These are phyloP conservation scores for Mormyrus proboscirostris DNA, from an alignment of 2,797 vertebrate species.

Conservation along the genomic window DNA sequence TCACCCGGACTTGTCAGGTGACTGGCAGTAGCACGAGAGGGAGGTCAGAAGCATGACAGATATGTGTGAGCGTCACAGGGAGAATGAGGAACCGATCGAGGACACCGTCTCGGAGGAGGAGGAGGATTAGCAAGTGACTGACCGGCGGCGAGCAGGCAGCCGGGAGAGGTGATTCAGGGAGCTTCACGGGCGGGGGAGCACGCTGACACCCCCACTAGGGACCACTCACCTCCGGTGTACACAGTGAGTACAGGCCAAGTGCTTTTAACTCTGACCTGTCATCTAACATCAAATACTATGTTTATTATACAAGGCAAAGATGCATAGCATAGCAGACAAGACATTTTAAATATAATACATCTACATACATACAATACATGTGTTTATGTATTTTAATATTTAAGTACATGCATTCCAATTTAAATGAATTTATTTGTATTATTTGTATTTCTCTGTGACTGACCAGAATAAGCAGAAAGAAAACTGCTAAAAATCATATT, in stretches of 20 bases:
- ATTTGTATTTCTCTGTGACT: neutral
- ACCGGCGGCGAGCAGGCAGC: neutral
- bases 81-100: slow-evolving; percentile 7
- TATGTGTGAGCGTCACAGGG: neutral
- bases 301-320: neutral
- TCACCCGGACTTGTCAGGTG: neutral
- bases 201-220: neutral
- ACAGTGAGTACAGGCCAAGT: neutral
- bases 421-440: neutral
- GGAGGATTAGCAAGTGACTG: neutral
- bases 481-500: neutral
- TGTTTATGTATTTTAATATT: neutral
- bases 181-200: neutral
- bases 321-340: neutral
- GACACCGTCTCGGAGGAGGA: neutral
- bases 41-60: neutral
- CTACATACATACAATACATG: neutral
- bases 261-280: neutral
- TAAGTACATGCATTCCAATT: neutral
- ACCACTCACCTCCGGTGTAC: neutral
- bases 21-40: too few species aligned
- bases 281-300: neutral
- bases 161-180: too few species aligned
- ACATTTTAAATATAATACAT: neutral
- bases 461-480: neutral